Evolutionary conservation across 2,797 vertebrate genomes (phyloP).

Genomic region (Loriculus beryllinus): DNA sequence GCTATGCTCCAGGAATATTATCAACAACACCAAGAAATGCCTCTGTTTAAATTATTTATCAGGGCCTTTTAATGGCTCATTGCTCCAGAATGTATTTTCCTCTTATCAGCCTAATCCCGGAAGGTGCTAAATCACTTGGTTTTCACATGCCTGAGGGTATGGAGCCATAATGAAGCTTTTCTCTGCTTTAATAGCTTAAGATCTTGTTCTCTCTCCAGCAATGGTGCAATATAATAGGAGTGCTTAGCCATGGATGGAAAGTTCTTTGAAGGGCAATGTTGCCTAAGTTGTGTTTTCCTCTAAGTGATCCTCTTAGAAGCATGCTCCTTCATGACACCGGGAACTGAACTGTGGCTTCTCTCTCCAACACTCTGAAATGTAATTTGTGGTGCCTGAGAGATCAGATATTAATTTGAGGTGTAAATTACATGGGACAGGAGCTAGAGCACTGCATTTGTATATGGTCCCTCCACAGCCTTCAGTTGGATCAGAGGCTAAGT

Average conservation of each 20-base stretch:
- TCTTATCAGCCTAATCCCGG: background rate
- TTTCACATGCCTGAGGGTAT: background rate
- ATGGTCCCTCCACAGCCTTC: background rate
- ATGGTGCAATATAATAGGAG: background rate
- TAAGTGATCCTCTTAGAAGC: background rate
- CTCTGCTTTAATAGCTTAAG: background rate
- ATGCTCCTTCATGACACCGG: background rate
- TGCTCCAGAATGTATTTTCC: background rate
- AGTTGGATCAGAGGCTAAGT: background rate
- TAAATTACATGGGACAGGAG: background rate
- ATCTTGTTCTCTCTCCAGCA: background rate
- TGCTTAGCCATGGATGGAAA: background rate
- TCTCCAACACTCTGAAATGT: background rate
- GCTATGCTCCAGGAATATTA: background rate
- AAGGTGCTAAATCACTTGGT: background rate
- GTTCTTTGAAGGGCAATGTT: background rate
- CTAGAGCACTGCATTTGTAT: background rate
- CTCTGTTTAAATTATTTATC: background rate
- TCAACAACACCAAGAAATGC: background rate
- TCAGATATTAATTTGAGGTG: background rate
- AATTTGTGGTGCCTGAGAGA: background rate
- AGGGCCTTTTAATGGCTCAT: background rate
- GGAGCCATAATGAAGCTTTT: background rate
- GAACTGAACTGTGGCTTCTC: background rate
- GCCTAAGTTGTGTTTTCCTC: accelerated